Evolutionary conservation across 2,888 invertebrate genomes (phyloP), one percentile per base, ranked within the genome.

Genomic region (Limulus polyphemus): DNA sequence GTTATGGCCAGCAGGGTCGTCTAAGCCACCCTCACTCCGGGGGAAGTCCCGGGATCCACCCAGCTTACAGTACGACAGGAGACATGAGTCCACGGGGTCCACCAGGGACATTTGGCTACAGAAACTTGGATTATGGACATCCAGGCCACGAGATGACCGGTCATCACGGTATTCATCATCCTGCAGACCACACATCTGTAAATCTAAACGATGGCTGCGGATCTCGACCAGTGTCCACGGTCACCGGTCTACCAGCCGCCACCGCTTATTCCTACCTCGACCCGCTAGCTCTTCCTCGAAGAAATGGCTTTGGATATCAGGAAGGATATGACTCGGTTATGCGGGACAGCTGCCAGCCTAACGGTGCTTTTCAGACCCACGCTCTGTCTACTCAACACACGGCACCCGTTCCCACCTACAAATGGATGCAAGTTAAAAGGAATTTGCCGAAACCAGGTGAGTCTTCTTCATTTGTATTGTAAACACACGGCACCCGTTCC

Each of bases 341-440:
- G 50, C 47, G 62, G 56, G 64, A 65, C 54, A 63, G 67, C 51
- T 62, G 65, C 49, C 67, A 77, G 61, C 73, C 75, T 62, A 68
- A 63, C 60, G 63, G 63, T 10, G 67, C 63, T 47, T 65, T 64
- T 61, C 63, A 62, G 56, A 63, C 60, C 52, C 62, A 59, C 17
- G 59, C 62, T 55, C 60, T 65, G 55, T 56, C 63, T 50, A 59
- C 67, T 7, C 56, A 65, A 49, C 69, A 71, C 50, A 67, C 69
- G 32, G 62, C 68, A 55, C 67, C 70, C 16, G 84, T 91, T 65
- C 92, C 92, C 46, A 93, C 94, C 0, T 97, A 95, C 79, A 94
- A 97, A 77, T 97, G 97, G 97, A 97, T 97, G 97, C 94, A 95
- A 80, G 90, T 97, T 73, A 97, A 97, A 79, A 82, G 97, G 77